These are phyloP conservation scores for Crax fasciolata DNA, from an alignment of 2,797 vertebrate genomes.

Conservation along the genomic window DNA sequence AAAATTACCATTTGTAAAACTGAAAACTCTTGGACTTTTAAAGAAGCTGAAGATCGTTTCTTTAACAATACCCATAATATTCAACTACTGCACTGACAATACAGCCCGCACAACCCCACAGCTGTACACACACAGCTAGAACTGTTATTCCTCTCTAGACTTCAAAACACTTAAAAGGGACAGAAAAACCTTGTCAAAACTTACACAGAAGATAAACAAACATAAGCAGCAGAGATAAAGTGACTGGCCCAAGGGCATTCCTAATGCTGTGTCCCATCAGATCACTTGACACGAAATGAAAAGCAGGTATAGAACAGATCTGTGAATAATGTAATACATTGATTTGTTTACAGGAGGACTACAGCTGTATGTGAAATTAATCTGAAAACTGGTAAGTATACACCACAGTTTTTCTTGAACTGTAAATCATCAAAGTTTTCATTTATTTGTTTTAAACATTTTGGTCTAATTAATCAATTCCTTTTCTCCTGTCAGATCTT, in stretches of 20 bases:
- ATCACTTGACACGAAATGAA: conserved; percentile 57
- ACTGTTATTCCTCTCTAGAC: not conserved
- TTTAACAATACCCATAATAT: not conserved
- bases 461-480: not conserved
- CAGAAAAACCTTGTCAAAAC: conserved; percentile 48
- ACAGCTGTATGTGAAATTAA: conserved; percentile 20
- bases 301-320: conserved; percentile 42
- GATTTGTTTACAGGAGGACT: conserved; percentile 46
- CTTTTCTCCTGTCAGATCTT: not conserved
- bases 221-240: conserved; percentile 39
- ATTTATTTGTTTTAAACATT: not conserved
- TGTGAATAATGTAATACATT: conserved; percentile 49
- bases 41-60: not conserved
- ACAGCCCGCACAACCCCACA: not conserved
- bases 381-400: not conserved
- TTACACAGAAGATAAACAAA: conserved; percentile 57
- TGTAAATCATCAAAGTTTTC: not conserved
- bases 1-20: not conserved
- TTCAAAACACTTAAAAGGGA: conserved; percentile 8
- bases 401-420: not conserved
- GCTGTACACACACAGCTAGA: not conserved
- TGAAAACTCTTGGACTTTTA: not conserved
- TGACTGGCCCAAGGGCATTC: conserved; percentile 40
- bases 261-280: not conserved
- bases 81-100: not conserved